Evolutionary conservation across 1,140 invertebrate species (phyloP).

Genomic region (Lasioglossum baleicum): DNA sequence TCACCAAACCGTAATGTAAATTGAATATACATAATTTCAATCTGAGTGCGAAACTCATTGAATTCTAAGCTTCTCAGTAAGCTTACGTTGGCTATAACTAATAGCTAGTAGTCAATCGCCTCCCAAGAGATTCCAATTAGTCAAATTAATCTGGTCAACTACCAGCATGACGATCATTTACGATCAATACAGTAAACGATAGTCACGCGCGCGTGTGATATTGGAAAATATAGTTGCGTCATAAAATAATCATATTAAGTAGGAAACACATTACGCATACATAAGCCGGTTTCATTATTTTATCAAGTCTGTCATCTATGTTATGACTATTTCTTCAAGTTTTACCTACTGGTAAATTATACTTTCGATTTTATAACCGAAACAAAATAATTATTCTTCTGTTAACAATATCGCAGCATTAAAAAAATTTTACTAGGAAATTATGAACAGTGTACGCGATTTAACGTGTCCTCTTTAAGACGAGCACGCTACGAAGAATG

Average conservation of each 20-base stretch:
- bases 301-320: too few relatives aligned
- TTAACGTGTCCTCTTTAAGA: too few relatives aligned
- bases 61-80: not conserved
- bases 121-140: conserved; percentile 4
- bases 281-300: too few relatives aligned
- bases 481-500: too few relatives aligned
- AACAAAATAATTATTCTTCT: too few relatives aligned
- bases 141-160: conserved; percentile 6
- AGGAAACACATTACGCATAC: too few relatives aligned
- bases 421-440: too few relatives aligned
- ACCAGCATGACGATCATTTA: not conserved
- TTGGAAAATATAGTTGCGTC: not conserved
- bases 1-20: not conserved
- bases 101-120: conserved; percentile 1
- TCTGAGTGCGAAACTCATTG: not conserved
- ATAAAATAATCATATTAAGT: not conserved
- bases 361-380: too few relatives aligned
- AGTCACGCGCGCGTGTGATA: not conserved
- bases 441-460: too few relatives aligned
- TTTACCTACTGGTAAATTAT: too few relatives aligned
- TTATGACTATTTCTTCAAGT: too few relatives aligned
- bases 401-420: too few relatives aligned
- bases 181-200: conserved; percentile 1
- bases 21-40: conserved; percentile 1
- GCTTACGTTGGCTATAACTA: not conserved